These are phyloP conservation scores for Zenarchopterus dispar DNA, from an alignment of 2,797 vertebrate species.

Conservation along the genomic window DNA sequence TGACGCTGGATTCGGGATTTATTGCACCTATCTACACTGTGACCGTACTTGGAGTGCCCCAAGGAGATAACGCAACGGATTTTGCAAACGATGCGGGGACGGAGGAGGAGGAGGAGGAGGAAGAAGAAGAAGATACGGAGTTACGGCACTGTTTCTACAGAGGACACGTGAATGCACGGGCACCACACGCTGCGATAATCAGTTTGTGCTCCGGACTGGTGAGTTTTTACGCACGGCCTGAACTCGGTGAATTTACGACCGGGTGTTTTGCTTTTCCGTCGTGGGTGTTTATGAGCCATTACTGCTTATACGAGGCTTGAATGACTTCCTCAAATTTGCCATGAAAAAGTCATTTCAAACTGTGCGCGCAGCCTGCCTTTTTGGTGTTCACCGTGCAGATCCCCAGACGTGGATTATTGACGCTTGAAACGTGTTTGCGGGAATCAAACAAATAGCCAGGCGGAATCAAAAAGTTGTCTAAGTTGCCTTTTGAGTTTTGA, in stretches of 20 bases:
- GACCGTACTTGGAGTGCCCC: constrained; percentile 87
- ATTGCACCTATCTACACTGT: constrained; percentile 96
- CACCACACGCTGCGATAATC: constrained; percentile 92
- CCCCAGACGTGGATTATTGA: no score
- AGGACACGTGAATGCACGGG: constrained; percentile 92
- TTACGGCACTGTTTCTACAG: constrained; percentile 96
- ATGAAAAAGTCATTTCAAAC: background rate
- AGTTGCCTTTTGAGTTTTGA: no score
- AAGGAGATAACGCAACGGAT: constrained; percentile 81
- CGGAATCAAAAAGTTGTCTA: no score
- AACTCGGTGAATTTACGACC: constrained; percentile 15
- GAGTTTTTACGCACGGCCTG: constrained; percentile 81
- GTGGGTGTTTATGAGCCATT: constrained; percentile 4
- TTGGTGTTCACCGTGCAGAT: no score
- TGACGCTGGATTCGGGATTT: constrained; percentile 93
- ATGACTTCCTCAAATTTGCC: background rate
- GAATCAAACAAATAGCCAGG: no score
- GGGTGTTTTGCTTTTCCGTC: constrained; percentile 35
- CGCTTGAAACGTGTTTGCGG: no score
- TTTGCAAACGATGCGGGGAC: constrained; percentile 73
- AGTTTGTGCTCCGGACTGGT: constrained; percentile 98
- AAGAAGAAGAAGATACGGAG: constrained; percentile 87
- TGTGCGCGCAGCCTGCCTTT: constrained; percentile 7
- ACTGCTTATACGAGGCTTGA: constrained; percentile 12
- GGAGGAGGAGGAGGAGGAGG: constrained; percentile 55